Evolutionary conservation across 2,888 invertebrate genomes (phyloP).

Genomic region (Nymphalis urticae): DNA sequence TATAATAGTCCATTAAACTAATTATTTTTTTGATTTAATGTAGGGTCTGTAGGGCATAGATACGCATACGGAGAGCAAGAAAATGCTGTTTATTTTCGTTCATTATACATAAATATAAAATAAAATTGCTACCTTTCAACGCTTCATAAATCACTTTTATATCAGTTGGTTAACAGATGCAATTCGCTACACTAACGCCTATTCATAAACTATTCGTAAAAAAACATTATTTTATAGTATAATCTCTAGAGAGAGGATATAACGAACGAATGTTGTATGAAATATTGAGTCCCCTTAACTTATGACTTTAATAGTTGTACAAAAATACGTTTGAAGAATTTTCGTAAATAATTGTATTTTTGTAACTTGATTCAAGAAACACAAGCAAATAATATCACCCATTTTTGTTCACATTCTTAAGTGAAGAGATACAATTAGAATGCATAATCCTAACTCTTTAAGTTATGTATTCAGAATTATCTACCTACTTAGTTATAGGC

Average conservation of each 20-base stretch:
- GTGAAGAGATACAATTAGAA: too few relatives aligned
- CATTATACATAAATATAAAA: slow-evolving; percentile 47
- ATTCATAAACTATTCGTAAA: not conserved
- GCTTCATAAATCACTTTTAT: slow-evolving; percentile 40
- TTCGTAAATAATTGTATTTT: too few relatives aligned
- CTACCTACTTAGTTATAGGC: not conserved
- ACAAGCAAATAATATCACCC: not conserved
- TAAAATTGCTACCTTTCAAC: slow-evolving; percentile 48
- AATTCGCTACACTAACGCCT: slow-evolving; percentile 16
- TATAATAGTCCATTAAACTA: slow-evolving; percentile 2
- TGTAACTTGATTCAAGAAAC: too few relatives aligned
- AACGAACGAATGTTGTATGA: too few relatives aligned
- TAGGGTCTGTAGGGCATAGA: slow-evolving; percentile 29
- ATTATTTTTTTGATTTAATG: slow-evolving; percentile 7
- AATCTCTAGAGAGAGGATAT: too few relatives aligned
- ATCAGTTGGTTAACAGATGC: slow-evolving; percentile 13
- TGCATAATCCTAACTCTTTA: too few relatives aligned
- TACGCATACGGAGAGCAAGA: slow-evolving; percentile 46
- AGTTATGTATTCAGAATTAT: too few relatives aligned
- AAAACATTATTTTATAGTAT: too few relatives aligned
- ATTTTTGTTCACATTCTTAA: not conserved
- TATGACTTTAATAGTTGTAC: too few relatives aligned
- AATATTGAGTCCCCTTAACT: too few relatives aligned
- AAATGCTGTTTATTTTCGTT: slow-evolving; percentile 60
- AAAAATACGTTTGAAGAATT: too few relatives aligned